Evolutionary conservation across 1,140 invertebrate species (phyloP), one percentile per base, ranked within the genome.

Genomic region (Dendroctonus ponderosae): DNA sequence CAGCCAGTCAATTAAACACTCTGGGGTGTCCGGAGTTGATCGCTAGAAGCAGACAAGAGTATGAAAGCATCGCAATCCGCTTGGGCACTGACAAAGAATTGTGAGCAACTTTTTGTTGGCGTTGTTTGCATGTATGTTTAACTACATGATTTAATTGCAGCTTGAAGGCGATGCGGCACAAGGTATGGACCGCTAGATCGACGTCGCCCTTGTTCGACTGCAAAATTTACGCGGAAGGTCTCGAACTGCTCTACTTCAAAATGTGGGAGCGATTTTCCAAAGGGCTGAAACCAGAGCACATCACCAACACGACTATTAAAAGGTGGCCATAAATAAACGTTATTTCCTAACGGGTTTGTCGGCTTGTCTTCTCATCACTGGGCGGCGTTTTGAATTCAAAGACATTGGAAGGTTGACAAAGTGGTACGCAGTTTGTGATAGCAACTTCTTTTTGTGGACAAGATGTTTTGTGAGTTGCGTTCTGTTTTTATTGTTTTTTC

Each of bases 21-120:
- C 82, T 99, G 12, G 94, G 95, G 48, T 96, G 93, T 78, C 91
- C 94, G 0, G 98, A 99, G 81, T 82, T 99, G 39, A 91, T 99
- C 65, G 97, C 97, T 0, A 86, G 87, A 64, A 91, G 87, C 44
- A 82, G 87, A 50, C 86, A 92, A 74, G 92, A 99, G 71, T 99
- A 99, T 80, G 91, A 98, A 80, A 88, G 95, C 54, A 96, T 99
- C 71, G 96, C 97, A 53, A 86, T 96, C 70, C 86, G 89, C 73
- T 81, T 98, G 39, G 96, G 96, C 70, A 94, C 86, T 3, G 92
- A 97, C 76, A 82, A 83, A 73, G 89, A 96, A 86, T 97, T 91
- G 93, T 97, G 86, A 89, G 93, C 90, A 72, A 9, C 11, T 62
- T 51, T 7, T 57, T 54, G 3, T 40, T 50, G 40, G 6, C 2